Percentiles rank a stretch among this genome's conserved stretches.
These are phyloP conservation scores for Trichosurus vulpecula DNA, from an alignment of 2,797 vertebrate species.

Conservation along the genomic window DNA sequence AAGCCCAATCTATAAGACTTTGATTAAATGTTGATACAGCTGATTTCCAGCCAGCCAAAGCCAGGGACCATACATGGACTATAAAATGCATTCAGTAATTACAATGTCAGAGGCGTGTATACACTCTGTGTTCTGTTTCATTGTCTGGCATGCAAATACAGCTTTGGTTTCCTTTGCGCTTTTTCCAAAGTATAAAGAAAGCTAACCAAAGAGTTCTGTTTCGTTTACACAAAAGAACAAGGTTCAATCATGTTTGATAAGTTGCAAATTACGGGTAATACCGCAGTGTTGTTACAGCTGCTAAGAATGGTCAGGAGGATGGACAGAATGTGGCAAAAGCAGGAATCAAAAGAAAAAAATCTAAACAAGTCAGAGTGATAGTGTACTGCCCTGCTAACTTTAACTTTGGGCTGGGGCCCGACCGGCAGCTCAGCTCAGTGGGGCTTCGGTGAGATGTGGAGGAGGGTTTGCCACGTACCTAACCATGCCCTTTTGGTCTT, in stretches of 20 bases:
- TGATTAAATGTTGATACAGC: slow-evolving; percentile 94
- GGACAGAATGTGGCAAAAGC: slow-evolving; percentile 87
- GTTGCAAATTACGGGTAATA: slow-evolving; percentile 92
- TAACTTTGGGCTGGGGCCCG: slow-evolving; percentile 79
- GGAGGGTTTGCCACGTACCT: slow-evolving; percentile 69
- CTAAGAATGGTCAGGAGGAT: slow-evolving; percentile 87
- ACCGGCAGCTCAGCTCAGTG: slow-evolving; percentile 78
- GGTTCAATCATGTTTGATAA: slow-evolving; percentile 92
- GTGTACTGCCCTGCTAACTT: slow-evolving; percentile 86
- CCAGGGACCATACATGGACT: slow-evolving; percentile 89
- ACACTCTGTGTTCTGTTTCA: slow-evolving; percentile 91
- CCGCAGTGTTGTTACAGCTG: slow-evolving; percentile 92
- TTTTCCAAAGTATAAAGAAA: slow-evolving; percentile 90
- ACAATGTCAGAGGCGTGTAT: slow-evolving; percentile 91
- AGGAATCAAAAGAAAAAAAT: slow-evolving; percentile 89
- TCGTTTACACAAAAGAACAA: slow-evolving; percentile 91
- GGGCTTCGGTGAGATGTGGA: slow-evolving; percentile 71
- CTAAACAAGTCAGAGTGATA: slow-evolving; percentile 89
- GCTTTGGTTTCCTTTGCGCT: slow-evolving; percentile 88
- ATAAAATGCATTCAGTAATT: slow-evolving; percentile 91
- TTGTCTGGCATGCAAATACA: slow-evolving; percentile 92
- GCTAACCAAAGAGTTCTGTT: slow-evolving; percentile 88
- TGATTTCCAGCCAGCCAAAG: slow-evolving; percentile 90
- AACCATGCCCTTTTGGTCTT: slow-evolving; percentile 43
- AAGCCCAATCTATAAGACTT: slow-evolving; percentile 89